Conservation (phyloP, 2,113 vertebrate genomes). For the Ceyx margarethae region DNA sequence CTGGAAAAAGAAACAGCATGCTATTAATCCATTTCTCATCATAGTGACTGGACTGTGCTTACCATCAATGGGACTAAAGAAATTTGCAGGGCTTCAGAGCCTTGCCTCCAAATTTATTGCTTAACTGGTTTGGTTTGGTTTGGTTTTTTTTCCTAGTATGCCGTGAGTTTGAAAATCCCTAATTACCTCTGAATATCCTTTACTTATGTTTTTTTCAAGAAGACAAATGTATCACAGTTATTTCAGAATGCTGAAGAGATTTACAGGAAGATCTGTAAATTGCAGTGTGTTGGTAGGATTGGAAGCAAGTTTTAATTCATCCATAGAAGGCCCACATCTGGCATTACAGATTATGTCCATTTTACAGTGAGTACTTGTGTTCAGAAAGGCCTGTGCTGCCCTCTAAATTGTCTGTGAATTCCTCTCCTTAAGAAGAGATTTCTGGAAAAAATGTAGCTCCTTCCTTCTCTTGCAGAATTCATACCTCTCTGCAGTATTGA, state of each 20-base stretch:
- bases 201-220: background rate
- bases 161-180: background rate
- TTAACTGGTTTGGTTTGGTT: background rate
- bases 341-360: background rate
- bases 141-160: background rate
- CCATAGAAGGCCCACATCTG: background rate
- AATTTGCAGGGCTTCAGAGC: background rate
- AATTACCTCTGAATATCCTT: background rate
- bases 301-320: background rate
- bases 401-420: background rate
- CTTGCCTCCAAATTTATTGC: background rate
- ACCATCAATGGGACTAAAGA: background rate
- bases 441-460: background rate
- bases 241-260: background rate
- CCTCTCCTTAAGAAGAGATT: background rate
- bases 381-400: background rate
- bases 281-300: background rate
- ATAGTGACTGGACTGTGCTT: background rate
- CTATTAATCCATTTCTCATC: slow-evolving; percentile 43
- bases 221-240: background rate
- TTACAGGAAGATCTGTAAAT: background rate
- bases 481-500: background rate
- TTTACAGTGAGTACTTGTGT: background rate
- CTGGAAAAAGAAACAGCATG: slow-evolving; percentile 51
- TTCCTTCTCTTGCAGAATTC: background rate